phyloP scores from a whole-genome alignment of 2,888 invertebrate species.

The Phrixothrix hirtus region DNA sequence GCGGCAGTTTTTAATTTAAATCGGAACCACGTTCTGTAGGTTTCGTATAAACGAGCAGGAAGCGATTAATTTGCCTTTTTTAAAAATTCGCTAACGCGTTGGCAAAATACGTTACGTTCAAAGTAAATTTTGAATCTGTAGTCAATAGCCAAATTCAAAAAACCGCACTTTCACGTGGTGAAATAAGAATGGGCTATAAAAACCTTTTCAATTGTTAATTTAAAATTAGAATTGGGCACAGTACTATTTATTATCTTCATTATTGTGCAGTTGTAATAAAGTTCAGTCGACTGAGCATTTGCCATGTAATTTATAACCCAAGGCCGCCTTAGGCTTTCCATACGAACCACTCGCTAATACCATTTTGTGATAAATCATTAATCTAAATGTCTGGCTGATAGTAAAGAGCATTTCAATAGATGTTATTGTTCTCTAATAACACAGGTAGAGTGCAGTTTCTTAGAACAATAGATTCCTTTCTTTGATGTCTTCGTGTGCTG shows the following conservation, averaged over 20 bases:
- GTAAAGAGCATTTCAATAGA: constrained; percentile 33
- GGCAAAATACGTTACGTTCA: too few relatives aligned
- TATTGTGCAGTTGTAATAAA: constrained; percentile 31
- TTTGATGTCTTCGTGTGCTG: neutral
- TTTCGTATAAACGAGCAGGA: too few relatives aligned
- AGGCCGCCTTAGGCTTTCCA: constrained; percentile 33
- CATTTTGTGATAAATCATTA: constrained; percentile 41
- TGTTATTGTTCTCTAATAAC: constrained; percentile 31
- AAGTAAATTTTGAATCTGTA: too few relatives aligned
- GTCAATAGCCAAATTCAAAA: too few relatives aligned
- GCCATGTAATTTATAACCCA: constrained; percentile 36
- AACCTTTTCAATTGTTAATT: too few relatives aligned
- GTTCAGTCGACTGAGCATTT: constrained; percentile 31
- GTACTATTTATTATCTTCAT: constrained; percentile 8
- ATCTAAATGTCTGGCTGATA: constrained; percentile 40
- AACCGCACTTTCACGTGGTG: too few relatives aligned
- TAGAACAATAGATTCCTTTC: neutral
- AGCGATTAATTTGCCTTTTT: too few relatives aligned
- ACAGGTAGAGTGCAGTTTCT: constrained; percentile 26
- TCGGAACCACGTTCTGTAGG: too few relatives aligned
- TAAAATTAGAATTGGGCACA: too few relatives aligned
- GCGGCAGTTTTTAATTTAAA: too few relatives aligned
- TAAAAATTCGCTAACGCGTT: too few relatives aligned
- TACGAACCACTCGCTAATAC: constrained; percentile 37
- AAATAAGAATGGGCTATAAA: too few relatives aligned